Evolutionary conservation across 2,113 vertebrate genomes (phyloP), one percentile per base, ranked within the genome.

Genomic region (Meriones unguiculatus): DNA sequence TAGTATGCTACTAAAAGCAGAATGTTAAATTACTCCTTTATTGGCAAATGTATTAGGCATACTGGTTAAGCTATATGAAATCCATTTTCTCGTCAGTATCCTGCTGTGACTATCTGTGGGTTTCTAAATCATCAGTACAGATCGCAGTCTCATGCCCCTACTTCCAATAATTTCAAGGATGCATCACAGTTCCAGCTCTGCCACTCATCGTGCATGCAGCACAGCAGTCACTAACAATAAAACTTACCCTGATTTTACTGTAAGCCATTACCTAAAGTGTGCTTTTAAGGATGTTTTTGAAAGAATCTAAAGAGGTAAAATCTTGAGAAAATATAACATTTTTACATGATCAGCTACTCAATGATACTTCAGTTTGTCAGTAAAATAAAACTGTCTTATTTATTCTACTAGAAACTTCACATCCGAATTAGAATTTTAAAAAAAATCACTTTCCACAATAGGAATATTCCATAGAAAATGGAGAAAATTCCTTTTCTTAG

Each of bases 401-500:
- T 96, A 92, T 80, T 65, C 35, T 90, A 28, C 52, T 94, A 46
- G 87, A 12, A 91, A 50, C 89, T 88, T 93, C 0, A 4, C 89
- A 91, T 76, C 65, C 94, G 90, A 89, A 41, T 81, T 77, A 97
- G 87, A 8, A 12, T 90, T 98, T 90, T 98, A 97, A 20, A 41
- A 85, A 95, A 89, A 91, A 80, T 92, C 67, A 95, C 64, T 65
- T 97, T 88, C 50, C 87, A 84, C 67, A 10, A 11, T 73, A 87
- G 52, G 41, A 1, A 89, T 89, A 95, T 20, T 86, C 81, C n/a
- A 70, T 62, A 64, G 96, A 91, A 96, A 98, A 96, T 67, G 41
- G 73, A 97, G 70, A 97, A 97, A 98, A 97, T 97, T 84, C 67
- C 77, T 97, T 88, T 97, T 87, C 86, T 97, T 98, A 41, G 95